Conservation (phyloP, 2,888 invertebrate species). For the Orthonevra nobilis region DNA sequence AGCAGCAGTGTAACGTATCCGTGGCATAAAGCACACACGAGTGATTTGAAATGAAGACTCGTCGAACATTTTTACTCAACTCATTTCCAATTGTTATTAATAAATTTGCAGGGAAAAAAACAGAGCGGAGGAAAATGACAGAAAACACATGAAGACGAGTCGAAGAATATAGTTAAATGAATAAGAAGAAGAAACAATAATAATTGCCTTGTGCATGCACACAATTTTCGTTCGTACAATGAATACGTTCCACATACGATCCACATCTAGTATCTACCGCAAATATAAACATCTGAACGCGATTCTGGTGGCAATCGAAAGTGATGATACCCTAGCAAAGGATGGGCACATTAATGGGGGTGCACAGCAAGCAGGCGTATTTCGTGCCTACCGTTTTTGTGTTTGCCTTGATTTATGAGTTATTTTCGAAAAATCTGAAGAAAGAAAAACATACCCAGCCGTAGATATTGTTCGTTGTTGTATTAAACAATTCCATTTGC, state of each 20-base stretch:
- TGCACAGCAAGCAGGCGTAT: slow-evolving; percentile 24
- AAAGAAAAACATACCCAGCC: slow-evolving; percentile 65
- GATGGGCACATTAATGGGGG: slow-evolving; percentile 33
- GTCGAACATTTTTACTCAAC: slow-evolving; percentile 44
- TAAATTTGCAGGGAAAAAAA: slow-evolving; percentile 59
- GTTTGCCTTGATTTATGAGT: slow-evolving; percentile 39
- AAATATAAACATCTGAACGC: slow-evolving; percentile 22
- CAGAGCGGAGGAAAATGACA: slow-evolving; percentile 23
- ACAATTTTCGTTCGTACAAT: slow-evolving; percentile 28
- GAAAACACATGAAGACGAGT: slow-evolving; percentile 15
- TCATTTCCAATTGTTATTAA: slow-evolving; percentile 67
- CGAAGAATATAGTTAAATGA: too few relatives aligned
- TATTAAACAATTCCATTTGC: slow-evolving; percentile 70
- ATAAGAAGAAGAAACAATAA: slow-evolving; percentile 50
- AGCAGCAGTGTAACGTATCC: slow-evolving; percentile 21
- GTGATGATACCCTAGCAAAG: slow-evolving; percentile 25
- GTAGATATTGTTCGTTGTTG: slow-evolving; percentile 69
- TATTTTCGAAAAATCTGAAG: slow-evolving; percentile 46
- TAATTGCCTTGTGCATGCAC: slow-evolving; percentile 58
- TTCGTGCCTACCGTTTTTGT: slow-evolving; percentile 15
- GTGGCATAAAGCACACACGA: slow-evolving; percentile 65
- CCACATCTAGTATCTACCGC: slow-evolving; percentile 44
- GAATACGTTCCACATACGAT: slow-evolving; percentile 64
- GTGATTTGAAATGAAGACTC: slow-evolving; percentile 62
- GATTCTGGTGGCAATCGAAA: slow-evolving; percentile 48